phyloP scores from a whole-genome alignment of 2,888 invertebrate genomes.

The Cephus pygmeus region DNA sequence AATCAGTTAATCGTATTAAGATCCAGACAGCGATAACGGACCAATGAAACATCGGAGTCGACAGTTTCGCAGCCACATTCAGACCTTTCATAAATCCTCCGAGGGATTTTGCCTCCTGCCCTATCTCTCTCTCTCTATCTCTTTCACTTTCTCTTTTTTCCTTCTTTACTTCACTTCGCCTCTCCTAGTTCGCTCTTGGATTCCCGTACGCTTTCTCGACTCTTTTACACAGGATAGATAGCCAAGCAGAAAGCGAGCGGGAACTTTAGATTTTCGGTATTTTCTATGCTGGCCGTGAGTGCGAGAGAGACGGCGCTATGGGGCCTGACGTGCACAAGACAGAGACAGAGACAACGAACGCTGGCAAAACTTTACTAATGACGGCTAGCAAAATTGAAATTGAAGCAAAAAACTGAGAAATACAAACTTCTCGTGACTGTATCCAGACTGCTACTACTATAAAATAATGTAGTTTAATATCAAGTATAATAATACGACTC shows the following conservation, averaged over 20 bases:
- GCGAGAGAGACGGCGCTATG: background rate
- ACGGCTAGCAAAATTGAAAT: background rate
- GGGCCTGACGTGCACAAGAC: background rate
- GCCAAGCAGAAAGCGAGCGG: background rate
- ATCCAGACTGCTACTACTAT: background rate
- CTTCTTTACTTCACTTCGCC: background rate
- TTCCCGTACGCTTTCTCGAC: constrained; percentile 42
- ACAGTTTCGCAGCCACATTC: constrained; percentile 50
- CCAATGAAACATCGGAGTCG: background rate
- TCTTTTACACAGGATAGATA: constrained; percentile 4
- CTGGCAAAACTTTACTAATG: background rate
- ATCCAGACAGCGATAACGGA: background rate
- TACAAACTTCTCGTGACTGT: background rate
- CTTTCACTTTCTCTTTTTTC: background rate
- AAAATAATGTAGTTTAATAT: background rate
- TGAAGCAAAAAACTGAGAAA: background rate
- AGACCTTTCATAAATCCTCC: constrained; percentile 59
- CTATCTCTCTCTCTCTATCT: constrained; percentile 3
- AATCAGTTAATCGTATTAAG: background rate
- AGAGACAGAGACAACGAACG: background rate
- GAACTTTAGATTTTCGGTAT: background rate
- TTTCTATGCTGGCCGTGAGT: background rate
- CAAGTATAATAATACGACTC: background rate
- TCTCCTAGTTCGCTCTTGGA: constrained; percentile 22
- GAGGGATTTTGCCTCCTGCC: constrained; percentile 18